Evolutionary conservation across 1,140 invertebrate species (phyloP).

Genomic region (Charaxes varanes): DNA sequence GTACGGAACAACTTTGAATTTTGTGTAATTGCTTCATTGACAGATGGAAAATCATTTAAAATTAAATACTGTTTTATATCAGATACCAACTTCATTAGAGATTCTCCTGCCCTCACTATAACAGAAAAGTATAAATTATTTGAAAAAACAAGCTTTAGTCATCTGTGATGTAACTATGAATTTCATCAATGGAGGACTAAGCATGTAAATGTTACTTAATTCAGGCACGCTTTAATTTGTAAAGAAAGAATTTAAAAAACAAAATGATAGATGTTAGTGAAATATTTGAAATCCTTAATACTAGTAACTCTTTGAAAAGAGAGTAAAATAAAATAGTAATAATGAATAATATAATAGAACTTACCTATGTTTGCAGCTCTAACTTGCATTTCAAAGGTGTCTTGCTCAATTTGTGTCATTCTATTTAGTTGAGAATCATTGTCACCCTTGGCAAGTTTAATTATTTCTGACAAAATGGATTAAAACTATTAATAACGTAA

Average conservation of each 20-base stretch:
- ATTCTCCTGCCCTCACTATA: conserved; percentile 94
- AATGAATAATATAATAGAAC: neutral
- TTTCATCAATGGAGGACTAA: no score
- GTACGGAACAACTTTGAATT: conserved; percentile 92
- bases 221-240: no score
- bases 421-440: conserved; percentile 91
- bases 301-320: no score
- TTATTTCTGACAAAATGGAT: conserved; percentile 94
- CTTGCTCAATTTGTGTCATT: conserved; percentile 94
- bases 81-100: conserved; percentile 95
- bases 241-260: no score
- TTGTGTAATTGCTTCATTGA: conserved; percentile 95
- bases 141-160: conserved; percentile 1
- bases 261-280: no score
- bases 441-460: conserved; percentile 94
- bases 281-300: no score
- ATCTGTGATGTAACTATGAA: conserved; percentile 3
- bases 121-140: conserved; percentile 29
- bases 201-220: no score
- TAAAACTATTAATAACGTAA: no score
- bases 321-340: conserved; percentile 11
- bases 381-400: conserved; percentile 97
- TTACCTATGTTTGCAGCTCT: conserved; percentile 93
- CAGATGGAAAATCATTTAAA: conserved; percentile 96
- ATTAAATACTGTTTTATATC: conserved; percentile 98